Conservation (phyloP, 53 echinoderm and acorn worm species). For the Apostichopus leukothele region DNA sequence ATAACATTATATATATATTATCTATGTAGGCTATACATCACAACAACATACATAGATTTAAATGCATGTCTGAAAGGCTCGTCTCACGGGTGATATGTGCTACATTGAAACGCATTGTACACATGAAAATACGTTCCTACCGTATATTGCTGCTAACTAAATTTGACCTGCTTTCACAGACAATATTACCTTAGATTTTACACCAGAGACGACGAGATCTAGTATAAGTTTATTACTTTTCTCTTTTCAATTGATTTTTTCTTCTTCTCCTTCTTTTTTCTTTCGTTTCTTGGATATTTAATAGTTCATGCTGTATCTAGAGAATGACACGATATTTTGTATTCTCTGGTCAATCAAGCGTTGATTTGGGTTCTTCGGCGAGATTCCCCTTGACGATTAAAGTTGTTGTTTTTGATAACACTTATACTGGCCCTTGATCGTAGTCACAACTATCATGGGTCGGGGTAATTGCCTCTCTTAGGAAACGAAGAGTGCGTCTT, state of each 20-base stretch:
- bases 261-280: background rate
- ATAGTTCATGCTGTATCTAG: background rate
- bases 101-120: no score
- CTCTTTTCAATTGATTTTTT: background rate
- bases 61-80: no score
- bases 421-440: background rate
- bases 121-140: no score
- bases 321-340: conserved; percentile 1
- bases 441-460: background rate
- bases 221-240: background rate
- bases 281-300: background rate
- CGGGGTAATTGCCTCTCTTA: conserved; percentile 28
- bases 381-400: conserved; percentile 15
- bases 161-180: conserved; percentile 8
- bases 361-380: conserved; percentile 17
- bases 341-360: conserved; percentile 30
- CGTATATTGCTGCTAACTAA: background rate
- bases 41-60: no score
- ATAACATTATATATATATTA: no score
- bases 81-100: no score
- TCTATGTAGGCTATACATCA: no score
- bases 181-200: conserved; percentile 33
- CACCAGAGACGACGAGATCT: background rate
- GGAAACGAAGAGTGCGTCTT: conserved; percentile 18
- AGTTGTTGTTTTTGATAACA: conserved; percentile 41